Percentiles rank a stretch among this genome's conserved stretches.
Conservation (phyloP, 2,113 vertebrate genomes). For the Acrocephalus kingi region DNA sequence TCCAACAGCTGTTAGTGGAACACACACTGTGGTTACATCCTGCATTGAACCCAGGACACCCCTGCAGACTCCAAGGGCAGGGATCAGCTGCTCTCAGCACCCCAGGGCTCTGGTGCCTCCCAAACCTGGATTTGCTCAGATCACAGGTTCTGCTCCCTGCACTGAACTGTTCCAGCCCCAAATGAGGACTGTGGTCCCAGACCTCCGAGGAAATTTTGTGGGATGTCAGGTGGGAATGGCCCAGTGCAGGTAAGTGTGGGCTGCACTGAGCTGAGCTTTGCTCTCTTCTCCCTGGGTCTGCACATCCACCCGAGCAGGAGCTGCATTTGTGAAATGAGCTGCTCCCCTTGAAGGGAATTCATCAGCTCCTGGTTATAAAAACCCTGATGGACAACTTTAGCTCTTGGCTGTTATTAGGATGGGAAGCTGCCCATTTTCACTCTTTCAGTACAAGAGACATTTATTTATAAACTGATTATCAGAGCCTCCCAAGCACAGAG, state of each 20-base stretch:
- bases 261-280: not conserved
- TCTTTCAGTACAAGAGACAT: not conserved
- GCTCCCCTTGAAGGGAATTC: not conserved
- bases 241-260: not conserved
- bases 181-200: not conserved
- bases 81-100: not conserved
- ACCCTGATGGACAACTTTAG: not conserved
- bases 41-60: not conserved
- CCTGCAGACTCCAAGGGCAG: not conserved
- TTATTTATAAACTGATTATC: not conserved
- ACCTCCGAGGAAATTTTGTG: not conserved
- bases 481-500: not conserved
- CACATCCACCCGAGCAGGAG: not conserved
- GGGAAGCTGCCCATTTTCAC: not conserved
- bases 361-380: not conserved
- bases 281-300: not conserved
- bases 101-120: not conserved
- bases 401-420: not conserved
- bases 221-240: not conserved
- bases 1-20: not conserved
- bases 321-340: not conserved
- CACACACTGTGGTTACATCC: not conserved
- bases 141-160: not conserved
- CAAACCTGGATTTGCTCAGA: not conserved
- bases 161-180: not conserved